These are phyloP conservation scores for Morphnarchus princeps DNA, from an alignment of 2,113 vertebrate species.

Conservation along the genomic window DNA sequence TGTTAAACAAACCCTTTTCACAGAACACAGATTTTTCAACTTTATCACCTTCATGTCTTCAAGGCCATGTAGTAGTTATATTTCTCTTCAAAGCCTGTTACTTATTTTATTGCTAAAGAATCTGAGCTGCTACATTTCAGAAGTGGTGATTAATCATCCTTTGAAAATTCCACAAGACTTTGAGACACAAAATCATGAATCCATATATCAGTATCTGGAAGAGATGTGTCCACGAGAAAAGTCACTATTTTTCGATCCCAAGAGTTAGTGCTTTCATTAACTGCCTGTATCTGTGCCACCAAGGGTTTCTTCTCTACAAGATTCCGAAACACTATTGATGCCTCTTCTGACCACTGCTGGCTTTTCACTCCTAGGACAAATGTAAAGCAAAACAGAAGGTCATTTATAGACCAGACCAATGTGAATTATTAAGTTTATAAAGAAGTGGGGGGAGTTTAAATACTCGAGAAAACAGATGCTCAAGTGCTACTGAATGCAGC, in stretches of 20 bases:
- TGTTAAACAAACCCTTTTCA: constrained; percentile 66
- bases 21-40: constrained; percentile 55
- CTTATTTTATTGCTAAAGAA: constrained; percentile 68
- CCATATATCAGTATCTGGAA: constrained; percentile 85
- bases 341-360: constrained; percentile 88
- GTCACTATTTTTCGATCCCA: constrained; percentile 82
- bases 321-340: constrained; percentile 90
- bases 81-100: constrained; percentile 57
- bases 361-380: constrained; percentile 78
- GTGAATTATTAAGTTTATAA: background rate
- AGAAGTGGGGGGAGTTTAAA: background rate
- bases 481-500: background rate
- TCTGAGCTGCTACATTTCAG: constrained; percentile 49
- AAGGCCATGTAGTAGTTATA: constrained; percentile 60
- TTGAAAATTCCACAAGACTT: constrained; percentile 72
- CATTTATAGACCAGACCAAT: background rate
- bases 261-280: constrained; percentile 73
- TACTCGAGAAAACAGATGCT: background rate
- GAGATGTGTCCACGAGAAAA: constrained; percentile 88
- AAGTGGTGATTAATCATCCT: constrained; percentile 62
- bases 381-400: background rate
- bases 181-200: constrained; percentile 88
- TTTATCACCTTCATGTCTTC: constrained; percentile 46
- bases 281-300: constrained; percentile 84
- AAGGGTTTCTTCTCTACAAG: constrained; percentile 89